Conservation (phyloP, 1,140 invertebrate species). For the Megalopta genalis region DNA sequence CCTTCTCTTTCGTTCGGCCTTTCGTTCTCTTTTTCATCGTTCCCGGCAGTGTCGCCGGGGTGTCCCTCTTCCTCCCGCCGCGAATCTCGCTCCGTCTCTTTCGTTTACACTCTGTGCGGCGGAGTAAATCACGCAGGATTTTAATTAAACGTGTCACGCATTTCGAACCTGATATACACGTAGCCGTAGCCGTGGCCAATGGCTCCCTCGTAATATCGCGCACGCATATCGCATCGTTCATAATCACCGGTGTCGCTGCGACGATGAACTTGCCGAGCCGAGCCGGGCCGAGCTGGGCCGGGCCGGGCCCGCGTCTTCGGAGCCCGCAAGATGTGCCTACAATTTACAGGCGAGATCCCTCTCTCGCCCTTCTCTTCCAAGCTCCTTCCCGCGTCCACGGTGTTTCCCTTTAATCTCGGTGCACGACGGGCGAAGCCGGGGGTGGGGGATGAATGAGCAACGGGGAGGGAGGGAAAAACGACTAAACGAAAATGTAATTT, state of each 20-base stretch:
- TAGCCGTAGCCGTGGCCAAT: conserved; percentile 53
- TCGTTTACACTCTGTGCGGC: conserved; percentile 36
- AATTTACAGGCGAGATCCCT: neutral
- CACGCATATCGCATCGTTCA: conserved; percentile 75
- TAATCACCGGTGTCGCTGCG: conserved; percentile 66
- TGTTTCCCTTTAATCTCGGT: neutral
- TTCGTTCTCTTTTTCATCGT: conserved; percentile 16
- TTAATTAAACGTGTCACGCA: conserved; percentile 78
- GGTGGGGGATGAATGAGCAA: no score
- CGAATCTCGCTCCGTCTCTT: conserved; percentile 6
- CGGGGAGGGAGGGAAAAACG: neutral
- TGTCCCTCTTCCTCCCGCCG: conserved; percentile 8
- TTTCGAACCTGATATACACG: conserved; percentile 72
- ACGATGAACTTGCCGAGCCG: conserved; percentile 57
- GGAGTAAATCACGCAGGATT: conserved; percentile 76
- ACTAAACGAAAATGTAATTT: neutral
- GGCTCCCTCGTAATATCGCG: conserved; percentile 69
- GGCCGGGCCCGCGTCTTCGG: conserved; percentile 5
- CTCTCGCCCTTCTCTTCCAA: no score
- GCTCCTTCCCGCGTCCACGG: no score
- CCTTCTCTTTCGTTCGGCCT: neutral
- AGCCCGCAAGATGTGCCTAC: neutral
- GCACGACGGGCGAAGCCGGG: neutral
- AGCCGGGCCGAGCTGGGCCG: neutral
- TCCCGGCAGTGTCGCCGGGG: conserved; percentile 7